Evolutionary conservation across 53 echinoderm and acorn worm genomes (phyloP), one percentile per base, ranked within the genome.

Genomic region (Zoroaster sp.): DNA sequence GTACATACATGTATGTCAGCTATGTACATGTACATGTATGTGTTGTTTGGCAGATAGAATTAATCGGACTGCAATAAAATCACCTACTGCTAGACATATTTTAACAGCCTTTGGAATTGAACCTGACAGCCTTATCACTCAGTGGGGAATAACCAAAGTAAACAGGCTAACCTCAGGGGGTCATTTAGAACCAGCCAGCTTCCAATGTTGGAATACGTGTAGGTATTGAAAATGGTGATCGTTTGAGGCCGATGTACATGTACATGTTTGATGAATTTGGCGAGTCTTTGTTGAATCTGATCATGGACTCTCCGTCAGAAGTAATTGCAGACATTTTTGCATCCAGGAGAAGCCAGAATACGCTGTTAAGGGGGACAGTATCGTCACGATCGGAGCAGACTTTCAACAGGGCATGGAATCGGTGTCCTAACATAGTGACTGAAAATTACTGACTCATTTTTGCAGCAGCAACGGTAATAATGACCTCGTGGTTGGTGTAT

Each of bases 71-170:
- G 76, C 28, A 47, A 76, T 34, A 45, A 11, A 76, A 33, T 18
- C 34, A 45, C 31, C 18, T 0, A 4, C 15, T 46, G 30, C 76
- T 47, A 11, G 10, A 10, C 45, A 43, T 79, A 82, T 82, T 82
- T 52, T 82, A 66, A 67, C 44, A 67, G 67, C 37, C 78, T 23
- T 33, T 82, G 82, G 66, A 67, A 82, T 82, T 82, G 82, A 68
- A 45, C 41, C 13, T 67, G 82, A 82, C 82, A 82, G 82, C 32
- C 31, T 67, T 67, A 68, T 68, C 43, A 66, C 82, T 52, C 82
- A n/a, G 44, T 33, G 23, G 82, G 68, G 82, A 82, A 43, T 82
- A 7, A 9, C 17, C 18, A 8, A 14, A 41, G 83, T 83, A 83
- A 83, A 83, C 70, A 83, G 8, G 23, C 69, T 34, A 47, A 43